Conservation (phyloP, 1,140 invertebrate genomes). For the Belonocnema kinseyi region DNA sequence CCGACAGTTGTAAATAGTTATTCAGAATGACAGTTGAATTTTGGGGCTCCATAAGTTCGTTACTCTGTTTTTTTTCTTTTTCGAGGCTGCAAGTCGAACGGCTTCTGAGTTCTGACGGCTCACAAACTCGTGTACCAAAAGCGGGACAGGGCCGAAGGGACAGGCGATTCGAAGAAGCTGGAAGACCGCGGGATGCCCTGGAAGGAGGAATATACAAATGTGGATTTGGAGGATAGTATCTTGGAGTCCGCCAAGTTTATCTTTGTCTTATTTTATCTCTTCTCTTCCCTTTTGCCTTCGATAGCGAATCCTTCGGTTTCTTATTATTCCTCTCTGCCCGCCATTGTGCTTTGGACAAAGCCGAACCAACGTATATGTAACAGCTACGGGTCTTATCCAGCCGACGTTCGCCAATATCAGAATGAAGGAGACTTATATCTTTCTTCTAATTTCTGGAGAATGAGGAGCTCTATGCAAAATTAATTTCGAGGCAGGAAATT, state of each 20-base stretch:
- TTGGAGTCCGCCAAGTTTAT: slow-evolving; percentile 59
- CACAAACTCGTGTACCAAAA: background rate
- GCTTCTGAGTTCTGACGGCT: slow-evolving; percentile 16
- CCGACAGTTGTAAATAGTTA: slow-evolving; percentile 69
- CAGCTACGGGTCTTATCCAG: slow-evolving; percentile 59
- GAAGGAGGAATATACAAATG: slow-evolving; percentile 68
- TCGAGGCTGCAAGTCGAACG: background rate
- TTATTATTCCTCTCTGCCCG: slow-evolving; percentile 64
- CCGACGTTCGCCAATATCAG: slow-evolving; percentile 65
- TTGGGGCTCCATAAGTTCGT: slow-evolving; percentile 50
- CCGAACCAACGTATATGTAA: slow-evolving; percentile 39
- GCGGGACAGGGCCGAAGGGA: slow-evolving; percentile 34
- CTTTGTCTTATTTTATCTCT: slow-evolving; percentile 62
- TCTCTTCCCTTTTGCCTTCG: slow-evolving; percentile 49
- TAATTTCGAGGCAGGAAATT: background rate
- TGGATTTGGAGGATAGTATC: slow-evolving; percentile 67
- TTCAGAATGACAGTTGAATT: slow-evolving; percentile 70
- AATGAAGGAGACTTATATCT: slow-evolving; percentile 51
- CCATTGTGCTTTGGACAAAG: slow-evolving; percentile 67
- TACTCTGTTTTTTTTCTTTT: slow-evolving; percentile 8
- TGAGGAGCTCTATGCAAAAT: slow-evolving; percentile 20
- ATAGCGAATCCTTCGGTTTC: slow-evolving; percentile 65
- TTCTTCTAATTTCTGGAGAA: slow-evolving; percentile 24
- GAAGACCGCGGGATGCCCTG: slow-evolving; percentile 18
- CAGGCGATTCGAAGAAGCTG: slow-evolving; percentile 36